phyloP scores from a whole-genome alignment of 2,888 invertebrate species.

The Lissocephala sabroskyi region DNA sequence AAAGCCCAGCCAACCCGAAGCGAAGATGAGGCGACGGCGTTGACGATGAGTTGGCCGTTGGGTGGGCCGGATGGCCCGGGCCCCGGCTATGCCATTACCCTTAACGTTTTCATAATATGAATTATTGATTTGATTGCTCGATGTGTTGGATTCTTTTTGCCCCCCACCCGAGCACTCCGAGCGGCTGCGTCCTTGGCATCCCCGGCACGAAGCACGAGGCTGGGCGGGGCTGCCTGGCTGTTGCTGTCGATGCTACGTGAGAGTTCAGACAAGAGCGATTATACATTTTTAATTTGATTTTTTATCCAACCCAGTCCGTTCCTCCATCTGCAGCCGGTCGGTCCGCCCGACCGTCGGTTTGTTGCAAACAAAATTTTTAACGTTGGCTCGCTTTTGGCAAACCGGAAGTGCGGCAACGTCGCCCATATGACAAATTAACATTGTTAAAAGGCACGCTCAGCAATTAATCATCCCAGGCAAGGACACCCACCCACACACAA shows the following conservation, averaged over 20 bases:
- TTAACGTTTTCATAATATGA: conserved; percentile 46
- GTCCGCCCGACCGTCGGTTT: not conserved
- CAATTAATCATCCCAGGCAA: conserved; percentile 47
- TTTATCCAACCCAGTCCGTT: conserved; percentile 11
- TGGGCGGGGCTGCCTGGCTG: not conserved
- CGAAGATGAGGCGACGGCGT: not conserved
- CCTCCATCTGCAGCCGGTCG: no score
- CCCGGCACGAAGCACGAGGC: not conserved
- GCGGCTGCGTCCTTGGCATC: conserved; percentile 10
- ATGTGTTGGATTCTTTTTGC: conserved; percentile 1
- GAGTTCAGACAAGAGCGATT: conserved; percentile 28
- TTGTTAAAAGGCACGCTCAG: conserved; percentile 49
- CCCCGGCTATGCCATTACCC: conserved; percentile 13
- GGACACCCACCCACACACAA: no score
- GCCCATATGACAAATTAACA: conserved; percentile 60
- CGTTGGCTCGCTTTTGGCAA: conserved; percentile 8
- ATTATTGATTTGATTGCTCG: conserved; percentile 61
- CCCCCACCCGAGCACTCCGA: not conserved
- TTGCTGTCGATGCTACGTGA: conserved; percentile 16
- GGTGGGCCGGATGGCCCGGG: not conserved
- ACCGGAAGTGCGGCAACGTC: conserved; percentile 28
- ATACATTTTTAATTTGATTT: conserved; percentile 64
- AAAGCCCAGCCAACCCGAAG: not conserved
- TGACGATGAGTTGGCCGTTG: no score
- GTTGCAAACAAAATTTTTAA: not conserved